These are phyloP conservation scores for Dryadula phaetusa DNA, from an alignment of 2,888 invertebrate genomes.

Conservation along the genomic window DNA sequence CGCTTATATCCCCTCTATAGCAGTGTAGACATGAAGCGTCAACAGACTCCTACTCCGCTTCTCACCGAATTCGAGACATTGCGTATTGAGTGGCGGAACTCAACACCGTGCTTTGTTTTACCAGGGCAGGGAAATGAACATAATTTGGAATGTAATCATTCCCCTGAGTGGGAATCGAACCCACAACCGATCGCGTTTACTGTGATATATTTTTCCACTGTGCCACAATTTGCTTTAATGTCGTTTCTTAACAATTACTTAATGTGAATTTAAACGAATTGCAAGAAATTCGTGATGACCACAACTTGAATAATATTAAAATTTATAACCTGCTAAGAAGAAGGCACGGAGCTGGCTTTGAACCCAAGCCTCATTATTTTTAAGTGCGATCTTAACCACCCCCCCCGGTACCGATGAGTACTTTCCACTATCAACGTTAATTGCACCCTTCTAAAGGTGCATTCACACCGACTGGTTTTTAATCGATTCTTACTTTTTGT, in stretches of 20 bases:
- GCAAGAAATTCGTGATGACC: conserved; percentile 2
- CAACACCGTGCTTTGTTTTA: no score
- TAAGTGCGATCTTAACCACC: conserved; percentile 38
- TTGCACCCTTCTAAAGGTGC: conserved; percentile 38
- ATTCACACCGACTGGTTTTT: conserved; percentile 13
- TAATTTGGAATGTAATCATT: no score
- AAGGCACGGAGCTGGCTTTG: conserved; percentile 8
- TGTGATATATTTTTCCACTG: no score
- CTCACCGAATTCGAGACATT: no score
- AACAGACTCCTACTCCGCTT: no score
- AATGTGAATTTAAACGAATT: conserved; percentile 6
- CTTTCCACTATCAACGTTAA: conserved; percentile 37
- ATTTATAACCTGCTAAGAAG: conserved; percentile 29
- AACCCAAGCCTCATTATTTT: conserved; percentile 38
- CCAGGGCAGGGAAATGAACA: no score
- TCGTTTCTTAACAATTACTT: neutral
- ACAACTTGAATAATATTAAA: conserved; percentile 15
- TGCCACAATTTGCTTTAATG: neutral
- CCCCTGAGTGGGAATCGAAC: no score
- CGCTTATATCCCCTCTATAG: no score
- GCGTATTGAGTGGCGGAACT: no score
- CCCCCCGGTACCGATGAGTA: conserved; percentile 33
- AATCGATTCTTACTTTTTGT: neutral
- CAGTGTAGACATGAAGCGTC: no score
- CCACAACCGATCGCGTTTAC: no score